Evolutionary conservation across 1,140 invertebrate genomes (phyloP).

Genomic region (Notospermus geniculatus): DNA sequence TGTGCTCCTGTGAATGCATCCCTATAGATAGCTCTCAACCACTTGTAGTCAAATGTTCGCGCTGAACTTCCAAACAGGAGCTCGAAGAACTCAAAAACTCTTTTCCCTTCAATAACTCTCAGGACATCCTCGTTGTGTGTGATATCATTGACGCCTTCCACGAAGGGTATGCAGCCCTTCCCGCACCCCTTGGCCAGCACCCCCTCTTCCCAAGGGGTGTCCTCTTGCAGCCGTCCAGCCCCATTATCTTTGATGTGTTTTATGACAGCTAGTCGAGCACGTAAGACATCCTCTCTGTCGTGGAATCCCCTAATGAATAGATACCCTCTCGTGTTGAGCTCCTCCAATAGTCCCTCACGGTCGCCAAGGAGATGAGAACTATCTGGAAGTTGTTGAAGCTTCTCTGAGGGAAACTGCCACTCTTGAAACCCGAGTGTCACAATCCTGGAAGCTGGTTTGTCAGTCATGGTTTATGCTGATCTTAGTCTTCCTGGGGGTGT

Average conservation of each 20-base stretch:
- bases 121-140: constrained; percentile 30
- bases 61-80: constrained; percentile 32
- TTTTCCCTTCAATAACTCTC: constrained; percentile 36
- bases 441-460: no score
- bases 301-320: constrained; percentile 40
- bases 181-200: constrained; percentile 38
- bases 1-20: constrained; percentile 46
- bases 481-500: no score
- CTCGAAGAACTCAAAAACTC: constrained; percentile 40
- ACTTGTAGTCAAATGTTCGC: constrained; percentile 45
- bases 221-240: constrained; percentile 25
- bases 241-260: constrained; percentile 28
- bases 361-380: background rate
- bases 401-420: background rate
- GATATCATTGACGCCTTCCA: constrained; percentile 40
- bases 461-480: no score
- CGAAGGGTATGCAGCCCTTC: constrained; percentile 41
- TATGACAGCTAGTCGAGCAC: constrained; percentile 35
- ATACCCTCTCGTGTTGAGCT: constrained; percentile 19
- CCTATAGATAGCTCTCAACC: constrained; percentile 40
- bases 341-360: background rate
- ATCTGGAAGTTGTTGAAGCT: background rate
- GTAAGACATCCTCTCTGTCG: constrained; percentile 34
- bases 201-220: constrained; percentile 27
- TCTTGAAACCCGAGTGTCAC: no score